A percentile compares a stretch with the other conserved stretches of the same genome.
Conservation (phyloP, 92 coral and sea anemone species). For the Phenganax marumi region DNA sequence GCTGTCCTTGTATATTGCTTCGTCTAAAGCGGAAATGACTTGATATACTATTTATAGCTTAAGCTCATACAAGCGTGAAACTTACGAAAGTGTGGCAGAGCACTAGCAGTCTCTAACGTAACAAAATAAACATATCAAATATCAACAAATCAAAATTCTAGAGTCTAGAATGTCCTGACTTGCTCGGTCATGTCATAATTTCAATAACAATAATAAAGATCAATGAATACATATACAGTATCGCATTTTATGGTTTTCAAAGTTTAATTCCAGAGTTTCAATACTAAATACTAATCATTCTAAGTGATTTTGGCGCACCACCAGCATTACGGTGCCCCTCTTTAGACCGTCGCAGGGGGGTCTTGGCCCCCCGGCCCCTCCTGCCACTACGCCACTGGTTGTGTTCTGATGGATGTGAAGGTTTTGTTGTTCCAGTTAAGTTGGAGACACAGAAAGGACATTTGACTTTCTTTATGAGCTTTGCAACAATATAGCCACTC, state of each 20-base stretch:
- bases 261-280: neutral
- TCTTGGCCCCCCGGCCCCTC: too few species aligned
- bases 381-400: too few species aligned
- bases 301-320: neutral
- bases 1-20: too few species aligned
- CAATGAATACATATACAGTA: neutral
- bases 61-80: neutral
- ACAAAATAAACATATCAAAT: neutral
- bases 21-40: neutral
- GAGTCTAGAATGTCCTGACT: neutral
- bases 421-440: neutral
- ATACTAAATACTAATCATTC: neutral
- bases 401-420: too few species aligned
- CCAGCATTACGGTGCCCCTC: neutral
- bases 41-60: conserved; percentile 3
- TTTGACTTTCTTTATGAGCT: conserved; percentile 13
- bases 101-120: neutral
- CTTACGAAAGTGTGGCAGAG: neutral
- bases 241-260: neutral
- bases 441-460: conserved; percentile 1
- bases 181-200: neutral
- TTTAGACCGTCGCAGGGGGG: neutral
- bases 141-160: neutral
- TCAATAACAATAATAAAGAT: neutral
- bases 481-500: conserved; percentile 16